These are phyloP conservation scores for Cordilura impudica DNA, from an alignment of 2,888 invertebrate species.

Conservation along the genomic window DNA sequence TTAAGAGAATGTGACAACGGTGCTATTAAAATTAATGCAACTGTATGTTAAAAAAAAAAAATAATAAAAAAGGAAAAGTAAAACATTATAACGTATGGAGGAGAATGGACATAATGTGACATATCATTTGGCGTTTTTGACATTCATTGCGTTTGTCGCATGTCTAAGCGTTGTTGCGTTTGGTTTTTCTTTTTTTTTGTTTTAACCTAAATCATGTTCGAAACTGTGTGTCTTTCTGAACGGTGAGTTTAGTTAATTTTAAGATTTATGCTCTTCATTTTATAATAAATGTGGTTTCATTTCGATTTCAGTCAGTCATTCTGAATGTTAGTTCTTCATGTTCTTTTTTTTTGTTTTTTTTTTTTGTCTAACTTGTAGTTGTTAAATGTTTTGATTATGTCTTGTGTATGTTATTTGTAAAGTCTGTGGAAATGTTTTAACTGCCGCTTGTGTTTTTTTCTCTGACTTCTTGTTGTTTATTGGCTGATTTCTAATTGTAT, in stretches of 20 bases:
- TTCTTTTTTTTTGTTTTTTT: neutral
- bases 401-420: slow-evolving; percentile 21
- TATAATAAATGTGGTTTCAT: slow-evolving; percentile 61
- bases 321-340: slow-evolving; percentile 9
- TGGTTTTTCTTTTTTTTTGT: slow-evolving; percentile 1
- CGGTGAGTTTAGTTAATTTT: slow-evolving; percentile 47
- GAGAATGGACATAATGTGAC: slow-evolving; percentile 62
- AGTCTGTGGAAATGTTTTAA: slow-evolving; percentile 55
- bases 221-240: slow-evolving; percentile 31
- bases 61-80: neutral
- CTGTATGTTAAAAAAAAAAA: neutral
- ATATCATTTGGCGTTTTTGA: slow-evolving; percentile 63
- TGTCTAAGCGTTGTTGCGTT: slow-evolving; percentile 67
- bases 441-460: slow-evolving; percentile 48
- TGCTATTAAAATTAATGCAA: neutral
- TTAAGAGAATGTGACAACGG: neutral
- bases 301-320: slow-evolving; percentile 57
- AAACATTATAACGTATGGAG: slow-evolving; percentile 42
- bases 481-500: slow-evolving; percentile 51
- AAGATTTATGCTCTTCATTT: slow-evolving; percentile 63
- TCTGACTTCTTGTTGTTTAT: neutral
- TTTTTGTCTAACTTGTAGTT: neutral
- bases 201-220: slow-evolving; percentile 43
- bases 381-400: slow-evolving; percentile 55
- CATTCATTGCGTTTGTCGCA: slow-evolving; percentile 72